Evolutionary conservation across 2,888 invertebrate species (phyloP).

Genomic region (Aethes cnicana): DNA sequence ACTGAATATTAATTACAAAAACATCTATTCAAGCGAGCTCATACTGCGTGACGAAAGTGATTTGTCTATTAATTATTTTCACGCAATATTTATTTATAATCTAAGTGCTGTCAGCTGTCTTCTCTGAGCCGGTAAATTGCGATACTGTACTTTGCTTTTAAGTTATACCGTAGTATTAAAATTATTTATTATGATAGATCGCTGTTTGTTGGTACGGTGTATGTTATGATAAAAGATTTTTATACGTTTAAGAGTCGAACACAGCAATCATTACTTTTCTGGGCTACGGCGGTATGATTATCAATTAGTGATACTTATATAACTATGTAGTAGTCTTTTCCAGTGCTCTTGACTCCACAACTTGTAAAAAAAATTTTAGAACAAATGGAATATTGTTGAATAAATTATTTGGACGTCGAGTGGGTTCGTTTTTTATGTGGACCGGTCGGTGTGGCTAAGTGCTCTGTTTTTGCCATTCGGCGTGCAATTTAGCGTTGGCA

Average conservation of each 20-base stretch:
- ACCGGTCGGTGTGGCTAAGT: conserved; percentile 45
- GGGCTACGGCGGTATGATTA: conserved; percentile 44
- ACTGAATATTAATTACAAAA: conserved; percentile 33
- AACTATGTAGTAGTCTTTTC: conserved; percentile 47
- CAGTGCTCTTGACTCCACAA: conserved; percentile 39
- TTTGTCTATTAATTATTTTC: conserved; percentile 35
- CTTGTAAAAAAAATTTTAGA: conserved; percentile 53
- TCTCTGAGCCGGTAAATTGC: conserved; percentile 24
- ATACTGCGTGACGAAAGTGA: conserved; percentile 35
- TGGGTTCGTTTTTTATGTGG: conserved; percentile 58
- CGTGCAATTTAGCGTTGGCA: conserved; percentile 6
- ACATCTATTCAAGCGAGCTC: conserved; percentile 20
- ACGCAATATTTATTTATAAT: conserved; percentile 33
- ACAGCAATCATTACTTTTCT: not conserved
- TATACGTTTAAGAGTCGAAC: conserved; percentile 9
- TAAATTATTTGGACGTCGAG: conserved; percentile 69
- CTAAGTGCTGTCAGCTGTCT: conserved; percentile 27
- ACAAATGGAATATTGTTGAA: conserved; percentile 61
- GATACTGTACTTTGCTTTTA: conserved; percentile 14
- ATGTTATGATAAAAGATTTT: too few relatives aligned
- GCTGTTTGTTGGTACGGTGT: not conserved
- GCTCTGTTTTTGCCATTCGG: conserved; percentile 36
- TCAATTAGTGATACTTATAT: conserved; percentile 44
- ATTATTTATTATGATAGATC: conserved; percentile 19
- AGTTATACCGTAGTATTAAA: conserved; percentile 12